Evolutionary conservation across 2,888 invertebrate species (phyloP), one percentile per base, ranked within the genome.

Genomic region (Metallyticus violacea): DNA sequence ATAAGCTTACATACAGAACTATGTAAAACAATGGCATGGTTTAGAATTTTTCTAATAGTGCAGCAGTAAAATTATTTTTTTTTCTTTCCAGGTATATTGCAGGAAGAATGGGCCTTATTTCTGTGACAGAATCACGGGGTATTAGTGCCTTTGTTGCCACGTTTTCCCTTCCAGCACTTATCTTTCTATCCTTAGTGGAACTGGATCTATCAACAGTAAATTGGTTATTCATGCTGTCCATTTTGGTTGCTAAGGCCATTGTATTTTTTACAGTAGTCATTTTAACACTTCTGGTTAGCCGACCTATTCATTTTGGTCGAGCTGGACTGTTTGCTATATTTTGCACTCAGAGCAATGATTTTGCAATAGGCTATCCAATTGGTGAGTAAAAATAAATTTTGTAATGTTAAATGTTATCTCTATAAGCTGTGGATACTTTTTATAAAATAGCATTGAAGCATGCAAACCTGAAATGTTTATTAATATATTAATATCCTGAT

Each of bases 271-370:
- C 94, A 87, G 98, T 98, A 25, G 94, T 96, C 83, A 91, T 96
- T 79, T 93, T 98, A 30, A 96, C 97, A 3, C 90, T 98, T 88
- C 91, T 98, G 79, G 95, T 97, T 79, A 94, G 95, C n/a, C 91
- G 96, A 90, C 97, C 97, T 6, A 91, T 96, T 26, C 96, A 97
- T 92, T 94, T 96, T 89, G 97, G 97, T 4, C 94, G 96, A 90
- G 97, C 98, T 80, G 99, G 98, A 22, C 93, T 99, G 87, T 97
- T 97, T 93, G 97, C 97, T 26, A 98, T 99, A 90, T 99, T 99
- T 91, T 96, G 97, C 89, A 99, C 99, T 0, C 99, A 99, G 91
- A 98, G 98, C 91, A 99, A 99, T 93, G 99, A 99, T 92, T 99
- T 99, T 93, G 99, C 99, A 26, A 95, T 99, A 89, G 99, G 99